These are phyloP conservation scores for Parnassius smintheus DNA, from an alignment of 2,888 invertebrate species.

Conservation along the genomic window DNA sequence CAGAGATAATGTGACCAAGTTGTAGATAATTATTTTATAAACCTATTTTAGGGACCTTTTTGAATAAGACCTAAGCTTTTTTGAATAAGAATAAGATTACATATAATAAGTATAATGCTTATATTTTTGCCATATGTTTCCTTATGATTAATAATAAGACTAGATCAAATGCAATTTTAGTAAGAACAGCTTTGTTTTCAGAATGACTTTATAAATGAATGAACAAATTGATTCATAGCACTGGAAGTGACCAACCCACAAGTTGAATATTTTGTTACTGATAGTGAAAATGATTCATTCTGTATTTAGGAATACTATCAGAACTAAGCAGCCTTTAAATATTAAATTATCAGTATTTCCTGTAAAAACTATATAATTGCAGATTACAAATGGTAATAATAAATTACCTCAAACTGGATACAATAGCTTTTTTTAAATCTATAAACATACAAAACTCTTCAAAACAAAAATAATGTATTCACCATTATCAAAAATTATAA, in stretches of 20 bases:
- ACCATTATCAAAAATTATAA: conserved; percentile 49
- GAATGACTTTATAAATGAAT: conserved; percentile 16
- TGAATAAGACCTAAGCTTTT: too few relatives aligned
- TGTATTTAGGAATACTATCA: conserved; percentile 2
- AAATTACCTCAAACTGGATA: conserved; percentile 36
- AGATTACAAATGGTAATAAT: conserved; percentile 36
- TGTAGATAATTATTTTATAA: too few relatives aligned
- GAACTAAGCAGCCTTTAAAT: conserved; percentile 1
- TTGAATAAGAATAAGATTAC: too few relatives aligned
- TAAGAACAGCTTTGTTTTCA: conserved; percentile 12
- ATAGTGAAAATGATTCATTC: conserved; percentile 19
- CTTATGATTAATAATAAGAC: conserved; percentile 20
- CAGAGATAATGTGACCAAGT: too few relatives aligned
- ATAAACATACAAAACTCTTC: conserved; percentile 69
- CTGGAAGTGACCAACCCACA: conserved; percentile 8
- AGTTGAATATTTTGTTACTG: conserved; percentile 9
- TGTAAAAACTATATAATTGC: conserved; percentile 34
- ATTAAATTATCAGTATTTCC: background rate
- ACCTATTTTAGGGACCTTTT: too few relatives aligned
- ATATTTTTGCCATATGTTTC: too few relatives aligned
- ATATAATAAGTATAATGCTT: too few relatives aligned
- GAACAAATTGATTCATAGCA: conserved; percentile 17
- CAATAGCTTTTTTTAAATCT: conserved; percentile 38
- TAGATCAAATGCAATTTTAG: conserved; percentile 18
- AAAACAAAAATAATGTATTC: conserved; percentile 68